Evolutionary conservation across 1,140 invertebrate genomes (phyloP), one percentile per base, ranked within the genome.

Genomic region (Cephus cinctus): DNA sequence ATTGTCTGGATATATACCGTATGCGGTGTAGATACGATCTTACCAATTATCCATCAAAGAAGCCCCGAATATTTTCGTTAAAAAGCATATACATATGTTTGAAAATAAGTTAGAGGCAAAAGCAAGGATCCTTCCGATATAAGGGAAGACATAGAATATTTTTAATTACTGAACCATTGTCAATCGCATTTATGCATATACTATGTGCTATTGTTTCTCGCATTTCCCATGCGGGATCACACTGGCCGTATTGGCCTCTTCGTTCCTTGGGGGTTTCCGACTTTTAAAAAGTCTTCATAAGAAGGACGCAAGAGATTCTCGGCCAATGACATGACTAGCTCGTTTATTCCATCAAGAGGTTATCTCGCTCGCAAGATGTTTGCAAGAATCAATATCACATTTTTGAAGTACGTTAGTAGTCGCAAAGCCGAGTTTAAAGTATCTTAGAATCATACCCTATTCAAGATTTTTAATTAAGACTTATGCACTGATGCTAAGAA

Each of bases 371-470:
- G n/a, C n/a, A n/a, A n/a, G n/a, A n/a, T 36, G 19, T 12, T 11
- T 12, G 27, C 34, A 36, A 36, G 34, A 36, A 18, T 15, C 34
- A 36, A 36, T 36, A 36, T 36, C 34, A 36, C 34, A 36, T 36
- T 11, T 9, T 14, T 14, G 14, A 15, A 3, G 4, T 36, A 30
- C 27, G 34, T 36, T 14, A 8, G 19, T 12, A 36, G 8, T 8
- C 19, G 19, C 19, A 36, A 11, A 36, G 27, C 12, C 9, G 12
- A 30, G 9, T 30, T 12, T 30, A 36, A 36, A 19, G 2, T 36
- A 12, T 36, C 19, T n/a, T n/a, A n/a, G n/a, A n/a, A n/a, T n/a
- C n/a, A n/a, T n/a, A n/a, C n/a, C n/a, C n/a, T n/a, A n/a, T n/a
- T n/a, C n/a, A n/a, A n/a, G n/a, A n/a, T n/a, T n/a, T n/a, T n/a